Conservation (phyloP, 2,797 vertebrate species). For the Sitta carolinensis region DNA sequence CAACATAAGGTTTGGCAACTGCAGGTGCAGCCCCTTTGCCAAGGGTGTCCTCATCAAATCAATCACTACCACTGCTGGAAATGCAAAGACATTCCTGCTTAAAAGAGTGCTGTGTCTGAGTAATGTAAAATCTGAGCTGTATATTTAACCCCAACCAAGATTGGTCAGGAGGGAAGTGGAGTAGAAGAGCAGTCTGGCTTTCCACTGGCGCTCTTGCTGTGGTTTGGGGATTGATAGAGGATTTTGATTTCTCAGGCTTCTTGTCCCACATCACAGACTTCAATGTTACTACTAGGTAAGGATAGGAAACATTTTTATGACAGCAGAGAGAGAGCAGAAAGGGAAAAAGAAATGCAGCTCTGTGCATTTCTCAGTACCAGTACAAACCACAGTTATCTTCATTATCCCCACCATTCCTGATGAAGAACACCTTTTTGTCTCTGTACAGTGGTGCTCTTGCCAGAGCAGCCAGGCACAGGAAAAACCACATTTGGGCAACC, state of each 20-base stretch:
- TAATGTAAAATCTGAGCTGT: neutral
- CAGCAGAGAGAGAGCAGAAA: neutral
- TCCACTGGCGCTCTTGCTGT: neutral
- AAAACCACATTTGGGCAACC: neutral
- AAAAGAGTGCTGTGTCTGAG: neutral
- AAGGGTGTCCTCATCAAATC: constrained; percentile 61
- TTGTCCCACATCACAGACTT: constrained; percentile 35
- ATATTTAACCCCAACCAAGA: neutral
- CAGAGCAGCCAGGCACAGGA: neutral
- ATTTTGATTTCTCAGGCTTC: neutral
- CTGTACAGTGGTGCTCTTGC: neutral
- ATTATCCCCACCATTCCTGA: neutral
- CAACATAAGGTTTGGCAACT: constrained; percentile 41
- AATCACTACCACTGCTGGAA: neutral
- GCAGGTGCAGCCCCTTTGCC: constrained; percentile 12
- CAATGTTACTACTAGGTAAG: neutral
- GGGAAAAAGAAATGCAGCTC: neutral
- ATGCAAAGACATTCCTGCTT: neutral
- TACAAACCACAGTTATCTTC: neutral
- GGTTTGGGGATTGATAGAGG: constrained; percentile 35
- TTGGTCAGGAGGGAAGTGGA: neutral
- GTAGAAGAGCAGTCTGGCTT: neutral
- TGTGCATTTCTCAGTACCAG: neutral
- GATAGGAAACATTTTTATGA: neutral
- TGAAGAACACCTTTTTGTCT: neutral